These are phyloP conservation scores for Calliopsis andreniformis DNA, from an alignment of 1,140 invertebrate genomes.

Conservation along the genomic window DNA sequence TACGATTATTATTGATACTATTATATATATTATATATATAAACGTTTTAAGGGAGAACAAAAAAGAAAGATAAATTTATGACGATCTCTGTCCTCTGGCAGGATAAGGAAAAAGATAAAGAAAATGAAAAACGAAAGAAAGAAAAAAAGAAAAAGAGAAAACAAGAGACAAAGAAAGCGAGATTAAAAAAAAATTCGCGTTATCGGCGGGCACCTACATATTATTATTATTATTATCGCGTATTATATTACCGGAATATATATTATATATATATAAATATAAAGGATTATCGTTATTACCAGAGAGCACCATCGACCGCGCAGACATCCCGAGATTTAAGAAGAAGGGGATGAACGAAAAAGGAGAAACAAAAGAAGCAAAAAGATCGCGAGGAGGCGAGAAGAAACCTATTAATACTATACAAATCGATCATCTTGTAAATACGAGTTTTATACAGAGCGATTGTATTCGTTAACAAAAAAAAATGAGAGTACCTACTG, in stretches of 20 bases:
- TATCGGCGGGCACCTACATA: slow-evolving; percentile 47
- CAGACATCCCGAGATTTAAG: slow-evolving; percentile 45
- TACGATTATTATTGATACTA: slow-evolving; percentile 21
- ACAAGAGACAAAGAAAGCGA: not conserved
- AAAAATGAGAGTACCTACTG: slow-evolving; percentile 69
- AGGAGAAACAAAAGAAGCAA: slow-evolving; percentile 8
- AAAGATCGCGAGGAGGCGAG: slow-evolving; percentile 17
- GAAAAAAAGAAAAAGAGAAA: not conserved
- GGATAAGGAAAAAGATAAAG: slow-evolving; percentile 57
- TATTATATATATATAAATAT: slow-evolving; percentile 28
- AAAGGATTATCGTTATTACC: slow-evolving; percentile 65
- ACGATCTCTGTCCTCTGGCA: slow-evolving; percentile 75
- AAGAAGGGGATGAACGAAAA: slow-evolving; percentile 8
- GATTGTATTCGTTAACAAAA: slow-evolving; percentile 77
- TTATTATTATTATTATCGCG: slow-evolving; percentile 38
- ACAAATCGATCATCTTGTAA: slow-evolving; percentile 77
- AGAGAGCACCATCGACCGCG: slow-evolving; percentile 60
- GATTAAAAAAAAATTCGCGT: slow-evolving; percentile 25
- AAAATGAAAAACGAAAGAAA: not conserved
- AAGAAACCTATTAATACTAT: slow-evolving; percentile 64
- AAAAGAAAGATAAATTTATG: slow-evolving; percentile 41
- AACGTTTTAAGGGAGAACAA: slow-evolving; percentile 49
- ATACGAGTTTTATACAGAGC: slow-evolving; percentile 82
- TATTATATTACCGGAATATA: slow-evolving; percentile 36
- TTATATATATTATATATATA: slow-evolving; percentile 44